Base-by-base conservation (phyloP, 2,113 vertebrate species). In the Hypomesus transpacificus region DNA sequence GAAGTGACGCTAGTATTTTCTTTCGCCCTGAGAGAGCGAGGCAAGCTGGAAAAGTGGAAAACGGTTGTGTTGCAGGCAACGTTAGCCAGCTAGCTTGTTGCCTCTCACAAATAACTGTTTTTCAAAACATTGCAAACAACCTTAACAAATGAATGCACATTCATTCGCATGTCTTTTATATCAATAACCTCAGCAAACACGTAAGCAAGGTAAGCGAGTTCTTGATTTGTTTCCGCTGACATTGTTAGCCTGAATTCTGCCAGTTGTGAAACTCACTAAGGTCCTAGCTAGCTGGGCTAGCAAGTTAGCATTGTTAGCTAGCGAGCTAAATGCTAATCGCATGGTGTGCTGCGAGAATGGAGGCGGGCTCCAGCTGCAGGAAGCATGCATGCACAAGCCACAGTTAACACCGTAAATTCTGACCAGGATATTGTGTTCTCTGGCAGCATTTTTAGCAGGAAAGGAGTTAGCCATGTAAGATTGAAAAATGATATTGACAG, bases 1-100 rank as follows among this genome's bases (percentile, higher is more conserved):
- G 80, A 81, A 78, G 75, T 81, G 80, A 73, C 69, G 76, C 73
- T 51, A 39, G 31, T 14, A 59, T 22, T 18, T 21, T 46, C 51
- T 67, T 59, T n/a, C 4, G n/a, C 63, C 57, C 24, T 72, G 39
- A 46, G 39, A 46, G 39, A 64, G 64, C 75, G 68, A 31, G 13
- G 68, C 73, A 39, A 66, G 54, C 69, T 13, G 6, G 26, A 8
- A 39, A 34, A 18, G 73, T 62, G 58, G 66, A 64, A 69, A 73
- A 21, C 73, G 60, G 51, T 9, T 34, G 31, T 67, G 61, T 56
- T 66, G 3, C 46, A 57, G 52, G 2, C 34, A 65, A 16, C 18
- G 16, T 18, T 64, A 17, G 18, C 14, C 61, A 51, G 58, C 70
- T 70, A 54, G n/a, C 57, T 66, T 62, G 63, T 75, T 77, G 58